A percentile compares a stretch with the other conserved stretches of the same genome.
These are phyloP conservation scores for Brachyptera putata DNA, from an alignment of 2,888 invertebrate species.

Conservation along the genomic window DNA sequence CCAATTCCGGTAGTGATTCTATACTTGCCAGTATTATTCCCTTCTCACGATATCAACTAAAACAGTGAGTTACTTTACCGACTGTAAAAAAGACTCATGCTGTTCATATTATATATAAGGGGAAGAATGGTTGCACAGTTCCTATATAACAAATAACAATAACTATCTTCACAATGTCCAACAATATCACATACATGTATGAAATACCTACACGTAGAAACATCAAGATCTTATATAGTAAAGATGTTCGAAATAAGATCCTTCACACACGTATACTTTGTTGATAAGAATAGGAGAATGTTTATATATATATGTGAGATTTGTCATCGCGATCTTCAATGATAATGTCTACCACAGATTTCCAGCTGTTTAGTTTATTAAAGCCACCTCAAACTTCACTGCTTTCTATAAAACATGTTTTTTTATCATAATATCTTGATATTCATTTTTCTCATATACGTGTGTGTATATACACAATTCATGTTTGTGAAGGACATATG, in stretches of 20 bases:
- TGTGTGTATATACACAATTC: not conserved
- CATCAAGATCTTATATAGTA: not conserved
- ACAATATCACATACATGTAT: too few relatives aligned
- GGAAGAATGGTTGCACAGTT: too few relatives aligned
- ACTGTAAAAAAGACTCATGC: too few relatives aligned
- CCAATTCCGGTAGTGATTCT: too few relatives aligned
- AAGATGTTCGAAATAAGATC: not conserved
- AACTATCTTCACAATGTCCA: too few relatives aligned
- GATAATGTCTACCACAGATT: not conserved
- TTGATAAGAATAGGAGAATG: not conserved
- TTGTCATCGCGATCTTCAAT: not conserved
- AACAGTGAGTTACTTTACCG: too few relatives aligned
- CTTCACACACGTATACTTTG: too few relatives aligned
- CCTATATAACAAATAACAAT: too few relatives aligned
- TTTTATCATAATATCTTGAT: not conserved
- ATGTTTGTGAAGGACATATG: not conserved
- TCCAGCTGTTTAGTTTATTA: conserved; percentile 10
- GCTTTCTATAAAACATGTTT: not conserved
- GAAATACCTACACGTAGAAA: not conserved
- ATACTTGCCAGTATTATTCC: too few relatives aligned
- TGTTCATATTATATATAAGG: too few relatives aligned
- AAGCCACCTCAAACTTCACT: not conserved
- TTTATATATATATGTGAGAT: not conserved
- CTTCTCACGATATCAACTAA: too few relatives aligned
- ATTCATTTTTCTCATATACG: not conserved